phyloP scores from a whole-genome alignment of 2,113 vertebrate species.

The Phaetusa simplex region DNA sequence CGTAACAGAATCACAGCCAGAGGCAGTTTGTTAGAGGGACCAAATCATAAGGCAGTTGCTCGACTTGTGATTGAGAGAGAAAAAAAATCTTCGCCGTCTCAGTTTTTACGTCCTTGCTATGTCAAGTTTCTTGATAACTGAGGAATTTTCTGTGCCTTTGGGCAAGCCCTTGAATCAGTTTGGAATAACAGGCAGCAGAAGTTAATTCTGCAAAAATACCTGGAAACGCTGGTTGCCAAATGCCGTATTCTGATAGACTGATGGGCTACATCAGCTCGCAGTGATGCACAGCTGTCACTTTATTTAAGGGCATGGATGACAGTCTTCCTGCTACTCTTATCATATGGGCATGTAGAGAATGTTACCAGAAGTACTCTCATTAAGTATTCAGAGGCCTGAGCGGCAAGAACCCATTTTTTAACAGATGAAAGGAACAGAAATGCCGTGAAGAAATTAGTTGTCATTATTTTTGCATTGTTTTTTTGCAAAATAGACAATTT shows the following conservation, averaged over 20 bases:
- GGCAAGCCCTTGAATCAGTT: not conserved
- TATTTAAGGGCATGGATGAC: not conserved
- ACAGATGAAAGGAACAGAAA: not conserved
- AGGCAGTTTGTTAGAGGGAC: not conserved
- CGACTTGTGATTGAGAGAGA: not conserved
- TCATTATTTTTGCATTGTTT: rapidly evolving
- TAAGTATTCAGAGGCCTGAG: not conserved
- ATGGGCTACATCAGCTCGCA: not conserved
- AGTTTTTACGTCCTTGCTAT: not conserved
- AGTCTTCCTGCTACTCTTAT: not conserved
- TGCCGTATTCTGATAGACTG: rapidly evolving
- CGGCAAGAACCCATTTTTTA: not conserved
- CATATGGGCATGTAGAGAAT: not conserved
- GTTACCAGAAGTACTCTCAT: not conserved
- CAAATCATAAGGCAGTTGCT: not conserved
- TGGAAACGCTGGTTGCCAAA: rapidly evolving
- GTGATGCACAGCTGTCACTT: not conserved
- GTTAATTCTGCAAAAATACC: not conserved
- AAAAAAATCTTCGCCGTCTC: not conserved
- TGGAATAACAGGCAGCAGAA: not conserved
- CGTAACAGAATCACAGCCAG: not conserved
- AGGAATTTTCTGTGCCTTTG: not conserved
- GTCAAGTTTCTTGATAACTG: not conserved
- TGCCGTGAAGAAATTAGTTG: not conserved
- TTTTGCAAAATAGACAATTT: not conserved